Evolutionary conservation across 1,140 invertebrate species (phyloP), one percentile per base, ranked within the genome.

Genomic region (Ctenoplectra terminalis): DNA sequence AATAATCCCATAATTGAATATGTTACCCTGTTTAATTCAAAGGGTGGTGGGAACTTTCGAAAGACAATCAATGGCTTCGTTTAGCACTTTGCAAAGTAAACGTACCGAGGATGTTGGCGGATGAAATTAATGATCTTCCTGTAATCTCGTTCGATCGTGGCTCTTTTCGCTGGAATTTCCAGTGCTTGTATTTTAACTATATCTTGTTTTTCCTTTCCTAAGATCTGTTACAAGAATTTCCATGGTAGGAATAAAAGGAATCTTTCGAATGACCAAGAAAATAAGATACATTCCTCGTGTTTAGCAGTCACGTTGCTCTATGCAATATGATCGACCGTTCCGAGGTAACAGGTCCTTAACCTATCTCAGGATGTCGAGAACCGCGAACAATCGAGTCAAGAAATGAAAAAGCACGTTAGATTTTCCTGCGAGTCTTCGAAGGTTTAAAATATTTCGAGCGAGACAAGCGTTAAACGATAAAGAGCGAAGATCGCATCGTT

Each of bases 21-120:
- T 74, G 60, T 73, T 73, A 80, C 70, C 46, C 46, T 50, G n/a
- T 64, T 80, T 80, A 72, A 84, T 85, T 52, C 52, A 61, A 17
- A 17, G 66, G n/a, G n/a, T 70, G 50, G 23, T 29, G 52, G 69
- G 61, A 88, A 87, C 64, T 87, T 85, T 64, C 54, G 37, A 74
- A 81, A 86, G 77, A 87, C 61, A 88, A 88, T 83, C 80, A 78
- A 82, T 81, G 71, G 64, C 54, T 79, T 86, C 50, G 52, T 83
- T 78, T 77, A 61, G 61, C 74, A 76, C 52, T 78, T 75, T 75
- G 56, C 73, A 75, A 87, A 86, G 64, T 87, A 87, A 87, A 87
- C 73, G 17, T 46, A 69, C 54, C 31, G 43, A 77, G 61, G 67
- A 54, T 58, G 58, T 54, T 61, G 74, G 26, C 60, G 74, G 54